Evolutionary conservation across 1,140 invertebrate species (phyloP).

Genomic region (Tribolium castaneum): DNA sequence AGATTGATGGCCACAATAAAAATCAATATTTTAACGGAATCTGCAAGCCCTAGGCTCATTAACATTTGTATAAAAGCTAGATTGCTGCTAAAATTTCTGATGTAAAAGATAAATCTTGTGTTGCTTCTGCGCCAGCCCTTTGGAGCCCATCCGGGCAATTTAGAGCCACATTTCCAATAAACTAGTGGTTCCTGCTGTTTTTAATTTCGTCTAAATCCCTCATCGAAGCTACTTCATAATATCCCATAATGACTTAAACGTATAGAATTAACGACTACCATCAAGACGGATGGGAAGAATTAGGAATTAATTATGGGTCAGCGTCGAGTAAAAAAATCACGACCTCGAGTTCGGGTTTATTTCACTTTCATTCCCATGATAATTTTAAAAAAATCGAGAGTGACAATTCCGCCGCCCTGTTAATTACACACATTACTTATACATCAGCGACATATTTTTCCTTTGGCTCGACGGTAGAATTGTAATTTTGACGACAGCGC

Average conservation of each 20-base stretch:
- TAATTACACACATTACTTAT: not conserved
- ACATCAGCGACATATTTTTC: not conserved
- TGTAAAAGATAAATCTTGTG: too few relatives aligned
- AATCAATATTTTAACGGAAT: too few relatives aligned
- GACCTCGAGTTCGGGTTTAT: not conserved
- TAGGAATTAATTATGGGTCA: slow-evolving; percentile 18
- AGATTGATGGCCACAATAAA: not conserved
- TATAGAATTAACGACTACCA: slow-evolving; percentile 11
- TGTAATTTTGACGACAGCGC: not conserved
- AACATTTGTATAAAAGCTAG: too few relatives aligned
- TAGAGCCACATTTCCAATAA: not conserved
- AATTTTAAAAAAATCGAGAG: not conserved
- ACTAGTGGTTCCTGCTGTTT: not conserved
- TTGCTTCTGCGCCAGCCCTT: not conserved
- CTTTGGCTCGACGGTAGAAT: not conserved
- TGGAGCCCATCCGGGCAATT: not conserved
- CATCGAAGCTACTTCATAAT: slow-evolving; percentile 26
- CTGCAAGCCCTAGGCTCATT: too few relatives aligned
- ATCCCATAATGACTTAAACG: slow-evolving; percentile 28
- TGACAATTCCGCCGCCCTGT: not conserved
- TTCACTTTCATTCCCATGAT: slow-evolving; percentile 4
- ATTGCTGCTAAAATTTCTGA: too few relatives aligned
- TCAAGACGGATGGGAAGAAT: slow-evolving; percentile 22
- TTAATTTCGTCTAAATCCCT: not conserved
- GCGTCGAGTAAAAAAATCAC: not conserved